Conservation (phyloP, 1,140 invertebrate genomes). For the Aporrectodea caliginosa region DNA sequence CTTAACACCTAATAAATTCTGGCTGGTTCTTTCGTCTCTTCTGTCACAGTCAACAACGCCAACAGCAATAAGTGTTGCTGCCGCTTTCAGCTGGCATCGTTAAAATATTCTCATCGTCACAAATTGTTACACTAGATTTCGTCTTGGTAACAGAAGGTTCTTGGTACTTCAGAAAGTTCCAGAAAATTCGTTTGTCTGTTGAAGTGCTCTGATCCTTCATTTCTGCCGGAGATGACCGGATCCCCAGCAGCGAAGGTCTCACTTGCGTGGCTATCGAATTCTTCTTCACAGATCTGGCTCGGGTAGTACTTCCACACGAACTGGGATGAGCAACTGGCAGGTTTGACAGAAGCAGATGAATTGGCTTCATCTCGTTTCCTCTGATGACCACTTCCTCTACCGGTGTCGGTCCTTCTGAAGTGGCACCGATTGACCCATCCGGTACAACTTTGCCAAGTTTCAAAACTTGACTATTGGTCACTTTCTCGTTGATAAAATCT, state of each 20-base stretch:
- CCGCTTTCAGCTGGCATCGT: too few species aligned
- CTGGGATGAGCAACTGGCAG: not conserved
- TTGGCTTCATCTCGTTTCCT: not conserved
- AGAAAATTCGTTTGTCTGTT: not conserved
- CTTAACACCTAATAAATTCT: too few species aligned
- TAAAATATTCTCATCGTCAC: too few species aligned
- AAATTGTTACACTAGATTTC: too few species aligned
- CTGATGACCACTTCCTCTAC: too few species aligned
- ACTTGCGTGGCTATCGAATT: not conserved
- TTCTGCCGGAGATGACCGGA: not conserved
- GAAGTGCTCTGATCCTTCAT: not conserved
- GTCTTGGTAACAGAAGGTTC: too few species aligned
- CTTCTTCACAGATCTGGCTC: not conserved
- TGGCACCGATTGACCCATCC: too few species aligned
- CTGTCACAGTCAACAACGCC: too few species aligned
- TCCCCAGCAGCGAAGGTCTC: not conserved
- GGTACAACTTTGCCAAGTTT: not conserved
- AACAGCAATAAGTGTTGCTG: too few species aligned
- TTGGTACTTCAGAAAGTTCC: not conserved
- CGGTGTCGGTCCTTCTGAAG: too few species aligned
- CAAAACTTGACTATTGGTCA: not conserved
- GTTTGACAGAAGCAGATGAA: not conserved
- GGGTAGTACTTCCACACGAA: not conserved
- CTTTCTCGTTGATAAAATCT: not conserved
- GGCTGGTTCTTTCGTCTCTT: too few species aligned